Percentiles rank a stretch among this genome's conserved stretches.
Conservation (phyloP, 2,113 vertebrate species). For the Lethenteron reissneri region DNA sequence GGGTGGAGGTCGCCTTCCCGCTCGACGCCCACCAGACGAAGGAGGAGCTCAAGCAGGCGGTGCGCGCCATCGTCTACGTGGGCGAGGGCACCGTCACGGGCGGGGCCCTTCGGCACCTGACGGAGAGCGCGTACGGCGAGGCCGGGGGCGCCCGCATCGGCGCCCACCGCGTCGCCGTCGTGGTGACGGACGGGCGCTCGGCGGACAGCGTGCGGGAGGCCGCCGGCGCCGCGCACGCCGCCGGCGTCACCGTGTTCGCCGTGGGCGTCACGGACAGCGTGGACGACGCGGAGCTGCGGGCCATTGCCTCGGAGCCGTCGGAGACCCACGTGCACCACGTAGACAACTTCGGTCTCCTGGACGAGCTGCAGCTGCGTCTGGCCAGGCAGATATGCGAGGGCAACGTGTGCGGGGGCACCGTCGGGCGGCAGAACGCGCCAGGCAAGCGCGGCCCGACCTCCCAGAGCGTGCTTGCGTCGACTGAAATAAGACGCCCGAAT, state of each 20-base stretch:
- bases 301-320: conserved; percentile 60
- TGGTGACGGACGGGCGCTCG: conserved; percentile 75
- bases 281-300: conserved; percentile 61
- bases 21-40: conserved; percentile 39
- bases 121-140: conserved; percentile 52
- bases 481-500: too few species aligned
- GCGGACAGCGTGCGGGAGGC: conserved; percentile 81
- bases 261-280: conserved; percentile 65
- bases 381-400: neutral
- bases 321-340: conserved; percentile 87
- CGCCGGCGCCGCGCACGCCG: conserved; percentile 46
- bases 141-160: conserved; percentile 43
- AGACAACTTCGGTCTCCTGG: conserved; percentile 73
- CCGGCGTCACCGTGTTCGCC: conserved; percentile 72
- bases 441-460: neutral
- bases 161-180: conserved; percentile 41
- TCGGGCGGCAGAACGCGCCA: conserved; percentile 1
- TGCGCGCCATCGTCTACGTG: conserved; percentile 55
- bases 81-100: conserved; percentile 95
- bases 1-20: conserved; percentile 76
- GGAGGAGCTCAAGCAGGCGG: conserved; percentile 47
- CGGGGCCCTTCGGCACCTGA: conserved; percentile 67
- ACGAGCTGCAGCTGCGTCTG: conserved; percentile 37
- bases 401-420: neutral
- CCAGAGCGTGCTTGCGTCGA: too few species aligned